phyloP scores from a whole-genome alignment of 2,797 vertebrate species.

The Anableps anableps region DNA sequence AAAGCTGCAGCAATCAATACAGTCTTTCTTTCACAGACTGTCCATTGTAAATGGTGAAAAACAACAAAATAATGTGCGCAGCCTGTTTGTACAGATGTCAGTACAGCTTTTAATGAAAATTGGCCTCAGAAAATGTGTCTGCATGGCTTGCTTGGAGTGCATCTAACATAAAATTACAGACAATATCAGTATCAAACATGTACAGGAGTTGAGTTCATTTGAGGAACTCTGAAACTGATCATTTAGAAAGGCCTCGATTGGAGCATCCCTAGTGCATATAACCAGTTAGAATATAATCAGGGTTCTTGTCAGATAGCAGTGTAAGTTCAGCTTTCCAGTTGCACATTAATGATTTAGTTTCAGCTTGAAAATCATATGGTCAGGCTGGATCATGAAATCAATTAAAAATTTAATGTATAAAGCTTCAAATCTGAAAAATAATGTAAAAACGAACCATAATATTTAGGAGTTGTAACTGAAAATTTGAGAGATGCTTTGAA shows the following conservation, averaged over 20 bases:
- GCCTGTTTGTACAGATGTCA: no score
- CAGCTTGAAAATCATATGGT: background rate
- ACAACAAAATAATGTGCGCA: background rate
- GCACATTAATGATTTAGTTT: background rate
- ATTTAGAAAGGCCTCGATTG: background rate
- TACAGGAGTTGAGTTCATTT: background rate
- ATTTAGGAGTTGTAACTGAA: background rate
- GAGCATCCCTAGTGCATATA: no score
- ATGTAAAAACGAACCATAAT: background rate
- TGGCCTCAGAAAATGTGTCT: background rate
- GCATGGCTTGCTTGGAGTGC: background rate
- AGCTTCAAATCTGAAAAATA: background rate
- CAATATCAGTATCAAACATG: background rate
- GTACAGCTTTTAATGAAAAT: background rate
- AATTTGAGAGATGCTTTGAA: background rate
- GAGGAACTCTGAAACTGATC: background rate
- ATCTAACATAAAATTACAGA: background rate
- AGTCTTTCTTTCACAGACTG: background rate
- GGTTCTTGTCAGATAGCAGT: background rate
- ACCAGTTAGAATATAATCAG: background rate
- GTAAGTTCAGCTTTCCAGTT: background rate
- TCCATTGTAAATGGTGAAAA: background rate
- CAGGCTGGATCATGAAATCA: background rate
- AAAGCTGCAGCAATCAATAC: background rate
- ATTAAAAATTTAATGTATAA: background rate